Base-by-base conservation (phyloP, 2,797 vertebrate species). In the Notoglanidium macrostoma region DNA sequence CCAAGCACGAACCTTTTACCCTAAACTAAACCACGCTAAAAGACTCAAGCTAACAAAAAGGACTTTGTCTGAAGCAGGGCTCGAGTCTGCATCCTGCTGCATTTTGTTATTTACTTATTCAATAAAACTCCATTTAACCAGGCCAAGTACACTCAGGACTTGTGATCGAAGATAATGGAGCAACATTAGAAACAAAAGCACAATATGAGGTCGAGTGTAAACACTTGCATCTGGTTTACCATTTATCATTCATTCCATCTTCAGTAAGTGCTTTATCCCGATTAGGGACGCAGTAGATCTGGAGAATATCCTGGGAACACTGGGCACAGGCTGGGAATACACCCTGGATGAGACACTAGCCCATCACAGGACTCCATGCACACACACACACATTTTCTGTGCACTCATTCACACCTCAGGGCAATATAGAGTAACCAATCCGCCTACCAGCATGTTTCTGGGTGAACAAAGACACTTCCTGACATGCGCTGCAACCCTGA, bases 1-100 rank as follows among this genome's bases (percentile, higher is more conserved):
- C 0, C 23, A 4, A 80, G 85, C 72, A 70, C 76, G 87, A 78
- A 79, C 67, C 72, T 87, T 87, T 88, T 63, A 59, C 86, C 55
- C 80, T 84, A 73, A 68, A 74, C 46, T 17, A 51, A 87, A 68
- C 61, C 46, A 54, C 32, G 80, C 85, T 23, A 15, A 81, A n/a
- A 70, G 32, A 44, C 35, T 80, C 61, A 11, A 29, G 63, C 29
- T 68, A 81, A 57, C 12, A 70, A 68, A 40, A 77, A 54, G 23
- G 49, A 77, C 74, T 55, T 54, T 77, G 74, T 54, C 49, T 55
- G 11, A n/a, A 65, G 29, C 17, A 35, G 15, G 5, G 2, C 5
- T 15, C 11, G 1, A 63, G 40, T 81, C 59, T 81, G 26, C 23
- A 65, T 78, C 84, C 73, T 67, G 59, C 73, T 49, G 40, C 17